Base-by-base conservation (phyloP, 2,113 vertebrate genomes). In the Chionis minor region DNA sequence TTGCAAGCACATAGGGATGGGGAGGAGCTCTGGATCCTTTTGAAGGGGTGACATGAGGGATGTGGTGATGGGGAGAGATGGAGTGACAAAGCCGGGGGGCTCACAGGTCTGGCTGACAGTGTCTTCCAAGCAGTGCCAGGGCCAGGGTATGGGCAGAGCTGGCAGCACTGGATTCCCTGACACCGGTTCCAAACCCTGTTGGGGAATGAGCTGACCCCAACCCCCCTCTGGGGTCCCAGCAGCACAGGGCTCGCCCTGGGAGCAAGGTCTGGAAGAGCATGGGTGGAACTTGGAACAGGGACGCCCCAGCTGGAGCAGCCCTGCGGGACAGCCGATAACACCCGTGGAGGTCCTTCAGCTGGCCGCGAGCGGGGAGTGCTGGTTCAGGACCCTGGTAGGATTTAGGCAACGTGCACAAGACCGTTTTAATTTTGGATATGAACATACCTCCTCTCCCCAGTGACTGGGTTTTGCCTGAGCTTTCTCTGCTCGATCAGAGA, bases 331-430 rank as follows among this genome's bases (percentile, higher is more conserved):
- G 38, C 38, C 38, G 38, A 38, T 3, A 32, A 33, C 2, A 8
- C 32, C 32, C 27, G 1, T 10, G 2, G 1, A 59, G 45, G 77
- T 63, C 9, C 9, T 44, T 35, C 26, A 83, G 66, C 32, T 13
- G 17, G 7, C 28, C 22, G 12, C 9, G 30, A 65, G 42, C 1
- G 1, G 61, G 28, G 54, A 45, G 30, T 0, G 0, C 10, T 38
- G 19, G 26, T 30, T 24, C 45, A 44, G 38, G 23, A 59, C 22
- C 2, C 2, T 21, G 44, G 4, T 80, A 42, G 70, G 54, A 58
- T 72, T 61, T 54, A 42, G 58, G 54, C 63, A 67, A 22, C 2
- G 0, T 20, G 32, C 7, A 14, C 9, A 4, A 67, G 72, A 40
- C 40, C 30, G 59, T 51, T 54, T 44, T 59, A 18, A 18, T 70